Percentiles rank a stretch among this genome's conserved stretches.
Conservation (phyloP, 2,888 invertebrate genomes). For the Matsumyia berberina region DNA sequence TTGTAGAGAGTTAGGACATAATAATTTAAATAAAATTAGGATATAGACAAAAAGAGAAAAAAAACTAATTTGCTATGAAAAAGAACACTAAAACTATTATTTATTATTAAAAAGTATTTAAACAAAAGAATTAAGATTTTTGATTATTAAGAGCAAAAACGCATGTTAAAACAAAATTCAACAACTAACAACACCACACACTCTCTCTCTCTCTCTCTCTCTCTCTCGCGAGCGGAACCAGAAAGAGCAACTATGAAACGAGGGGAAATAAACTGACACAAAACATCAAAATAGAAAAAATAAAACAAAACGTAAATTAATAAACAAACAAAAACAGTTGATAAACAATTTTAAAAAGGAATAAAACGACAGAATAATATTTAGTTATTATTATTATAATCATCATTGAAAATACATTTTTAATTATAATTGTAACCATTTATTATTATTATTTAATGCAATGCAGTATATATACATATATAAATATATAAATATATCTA, state of each 20-base stretch:
- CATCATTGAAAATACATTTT: conserved; percentile 70
- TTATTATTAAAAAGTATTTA: conserved; percentile 67
- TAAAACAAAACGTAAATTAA: conserved; percentile 11
- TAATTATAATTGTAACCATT: conserved; percentile 74
- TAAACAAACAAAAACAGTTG: conserved; percentile 16
- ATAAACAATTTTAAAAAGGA: conserved; percentile 21
- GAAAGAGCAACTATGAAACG: conserved; percentile 56
- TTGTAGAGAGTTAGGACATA: conserved; percentile 66
- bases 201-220: conserved; percentile 32
- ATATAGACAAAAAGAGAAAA: conserved; percentile 36
- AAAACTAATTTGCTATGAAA: conserved; percentile 35
- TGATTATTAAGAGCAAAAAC: conserved; percentile 61
- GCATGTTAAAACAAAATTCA: conserved; percentile 34
- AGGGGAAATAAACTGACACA: conserved; percentile 62
- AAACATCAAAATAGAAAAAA: conserved; percentile 13
- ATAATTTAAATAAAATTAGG: conserved; percentile 67
- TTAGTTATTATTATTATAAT: conserved; percentile 70
- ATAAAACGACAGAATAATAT: conserved; percentile 45
- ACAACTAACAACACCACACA: conserved; percentile 51
- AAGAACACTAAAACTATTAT: conserved; percentile 58
- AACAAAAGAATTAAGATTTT: conserved; percentile 44
- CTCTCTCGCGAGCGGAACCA: not conserved
- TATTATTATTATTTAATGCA: conserved; percentile 74
- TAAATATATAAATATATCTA: conserved; percentile 75
- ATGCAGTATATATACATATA: conserved; percentile 75